Conservation (phyloP, 2,113 vertebrate species). For the Girardinichthys multiradiatus region DNA sequence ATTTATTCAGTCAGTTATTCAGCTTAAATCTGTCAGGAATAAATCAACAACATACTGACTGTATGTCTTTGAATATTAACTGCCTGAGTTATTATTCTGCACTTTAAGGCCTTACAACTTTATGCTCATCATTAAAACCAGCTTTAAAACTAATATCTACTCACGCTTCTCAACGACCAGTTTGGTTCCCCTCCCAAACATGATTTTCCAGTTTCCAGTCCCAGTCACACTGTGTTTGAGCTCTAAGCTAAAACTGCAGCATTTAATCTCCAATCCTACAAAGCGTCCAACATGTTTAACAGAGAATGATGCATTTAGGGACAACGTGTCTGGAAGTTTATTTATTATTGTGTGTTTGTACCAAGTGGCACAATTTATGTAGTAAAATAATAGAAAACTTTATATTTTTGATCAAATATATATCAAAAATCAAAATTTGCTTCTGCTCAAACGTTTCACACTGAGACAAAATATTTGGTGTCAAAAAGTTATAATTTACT, state of each 20-base stretch:
- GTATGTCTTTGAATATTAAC: neutral
- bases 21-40: neutral
- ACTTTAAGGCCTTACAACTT: neutral
- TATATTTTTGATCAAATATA: too few relatives aligned
- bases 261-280: too few relatives aligned
- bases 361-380: too few relatives aligned
- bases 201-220: conserved; percentile 17
- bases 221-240: conserved; percentile 36
- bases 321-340: too few relatives aligned
- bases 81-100: too few relatives aligned
- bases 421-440: too few relatives aligned
- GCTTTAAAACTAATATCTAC: neutral
- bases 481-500: too few relatives aligned
- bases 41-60: neutral
- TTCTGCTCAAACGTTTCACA: too few relatives aligned
- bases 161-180: conserved; percentile 41
- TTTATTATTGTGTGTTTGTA: too few relatives aligned
- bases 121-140: neutral
- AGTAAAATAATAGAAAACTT: too few relatives aligned
- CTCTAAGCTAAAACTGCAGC: neutral
- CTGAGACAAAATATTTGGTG: too few relatives aligned
- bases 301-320: neutral
- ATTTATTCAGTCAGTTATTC: neutral
- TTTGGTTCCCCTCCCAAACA: conserved; percentile 55
- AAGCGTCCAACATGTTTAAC: too few relatives aligned